These are phyloP conservation scores for Trinorchestia longiramus DNA, from an alignment of 1,140 invertebrate genomes.

Conservation along the genomic window DNA sequence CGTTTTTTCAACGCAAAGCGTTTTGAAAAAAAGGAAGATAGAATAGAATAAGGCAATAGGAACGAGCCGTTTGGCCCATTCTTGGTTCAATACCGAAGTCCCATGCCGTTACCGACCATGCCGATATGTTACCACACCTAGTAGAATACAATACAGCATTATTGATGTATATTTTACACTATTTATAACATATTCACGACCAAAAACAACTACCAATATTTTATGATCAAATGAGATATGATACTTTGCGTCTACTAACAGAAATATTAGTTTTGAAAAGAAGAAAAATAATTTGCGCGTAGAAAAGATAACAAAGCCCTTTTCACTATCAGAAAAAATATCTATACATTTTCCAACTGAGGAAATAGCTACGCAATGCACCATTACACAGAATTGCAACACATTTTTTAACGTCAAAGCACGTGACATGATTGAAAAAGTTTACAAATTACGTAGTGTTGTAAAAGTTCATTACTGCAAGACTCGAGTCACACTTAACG, in stretches of 20 bases:
- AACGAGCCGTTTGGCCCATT: too few relatives aligned
- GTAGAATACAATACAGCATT: too few relatives aligned
- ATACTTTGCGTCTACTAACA: too few relatives aligned
- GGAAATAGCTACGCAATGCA: background rate
- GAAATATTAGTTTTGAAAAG: background rate
- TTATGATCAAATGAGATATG: too few relatives aligned
- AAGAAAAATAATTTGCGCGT: background rate
- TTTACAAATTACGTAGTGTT: background rate
- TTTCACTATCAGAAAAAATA: background rate
- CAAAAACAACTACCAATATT: too few relatives aligned
- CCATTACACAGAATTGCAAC: background rate
- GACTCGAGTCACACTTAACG: background rate
- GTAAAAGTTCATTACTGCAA: background rate
- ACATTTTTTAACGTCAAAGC: background rate
- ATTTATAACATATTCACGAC: background rate
- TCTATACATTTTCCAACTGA: background rate
- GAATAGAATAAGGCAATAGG: too few relatives aligned
- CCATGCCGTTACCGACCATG: too few relatives aligned
- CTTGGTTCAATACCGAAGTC: too few relatives aligned
- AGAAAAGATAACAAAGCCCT: background rate
- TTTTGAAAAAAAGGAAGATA: too few relatives aligned
- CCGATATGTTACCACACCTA: too few relatives aligned
- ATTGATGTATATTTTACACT: too few relatives aligned
- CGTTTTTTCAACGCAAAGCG: too few relatives aligned
- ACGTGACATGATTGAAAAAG: background rate